Evolutionary conservation across 2,113 vertebrate species (phyloP), one percentile per base, ranked within the genome.

Genomic region (Sinocyclocheilus anophthalmus): DNA sequence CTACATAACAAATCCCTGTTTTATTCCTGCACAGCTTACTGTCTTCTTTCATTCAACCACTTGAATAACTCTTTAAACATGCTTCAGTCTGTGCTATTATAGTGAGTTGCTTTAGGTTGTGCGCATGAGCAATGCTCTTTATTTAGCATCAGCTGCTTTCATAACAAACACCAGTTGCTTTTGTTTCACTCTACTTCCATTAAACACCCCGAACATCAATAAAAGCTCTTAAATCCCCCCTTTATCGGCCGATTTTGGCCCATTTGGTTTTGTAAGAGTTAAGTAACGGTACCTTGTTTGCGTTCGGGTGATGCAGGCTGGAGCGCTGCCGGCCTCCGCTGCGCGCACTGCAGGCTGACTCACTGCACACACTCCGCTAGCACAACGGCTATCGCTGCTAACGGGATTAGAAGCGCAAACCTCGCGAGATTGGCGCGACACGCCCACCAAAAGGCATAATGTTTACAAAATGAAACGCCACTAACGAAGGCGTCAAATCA

Each of bases 311-410:
- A 67, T 55, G 81, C 81, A 83, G 81, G 81, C 81, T 83, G 81
- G 63, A 83, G 81, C 65, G 65, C 81, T 70, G 81, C 81, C 81
- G 81, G 81, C 81, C 81, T 83, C 81, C 81, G 65, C 81, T 83
- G 81, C 81, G 65, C 81, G 65, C 45, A 83, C 63, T 70, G 81
- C 45, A 26, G 81, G 45, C 24, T 55, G 61, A 83, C 81, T 83
- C 81, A 70, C 42, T 45, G 45, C 63, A 65, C 9, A 70, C 24
- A 83, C 63, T 55, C 65, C 18, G 63, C 80, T 82, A 69, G 80
- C 80, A 30, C 24, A 50, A 10, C 14, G 33, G 78, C 59, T 65
- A 67, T 30, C 16, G 22, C 10, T 1, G 65, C 65, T 83, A 83
- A 83, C 81, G 81, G 65, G 81, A 70, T 70, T 33, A 37, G 10